Evolutionary conservation across 2,888 invertebrate genomes (phyloP).

Genomic region (Gnatocerus cornutus): DNA sequence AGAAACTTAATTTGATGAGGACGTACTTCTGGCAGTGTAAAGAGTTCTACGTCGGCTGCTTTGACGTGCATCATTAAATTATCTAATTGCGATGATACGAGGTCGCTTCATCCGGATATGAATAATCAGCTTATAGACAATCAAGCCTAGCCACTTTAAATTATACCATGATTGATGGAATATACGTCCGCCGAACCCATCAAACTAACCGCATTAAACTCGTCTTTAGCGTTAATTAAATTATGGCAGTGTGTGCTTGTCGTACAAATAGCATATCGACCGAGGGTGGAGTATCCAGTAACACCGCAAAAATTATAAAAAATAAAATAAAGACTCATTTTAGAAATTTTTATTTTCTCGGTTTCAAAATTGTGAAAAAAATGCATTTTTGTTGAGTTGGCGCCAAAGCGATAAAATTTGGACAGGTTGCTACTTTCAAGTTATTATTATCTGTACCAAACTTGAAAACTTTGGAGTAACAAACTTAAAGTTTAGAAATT

Average conservation of each 20-base stretch:
- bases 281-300: not conserved
- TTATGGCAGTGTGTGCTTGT: slow-evolving; percentile 4
- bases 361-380: too few species aligned
- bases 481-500: too few species aligned
- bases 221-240: slow-evolving; percentile 14
- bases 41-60: slow-evolving; percentile 26
- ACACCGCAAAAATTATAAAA: not conserved
- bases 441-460: too few species aligned
- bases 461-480: too few species aligned
- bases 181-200: slow-evolving; percentile 46
- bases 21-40: not conserved
- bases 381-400: too few species aligned
- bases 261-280: too few species aligned
- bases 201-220: slow-evolving; percentile 27
- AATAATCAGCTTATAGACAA: slow-evolving; percentile 55
- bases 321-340: too few species aligned
- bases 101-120: slow-evolving; percentile 52
- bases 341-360: too few species aligned
- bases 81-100: slow-evolving; percentile 51
- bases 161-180: slow-evolving; percentile 51
- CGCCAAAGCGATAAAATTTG: too few species aligned
- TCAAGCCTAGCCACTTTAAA: slow-evolving; percentile 49
- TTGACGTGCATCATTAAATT: slow-evolving; percentile 53
- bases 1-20: slow-evolving; percentile 1
- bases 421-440: too few species aligned